These are phyloP conservation scores for Drosophila pseudotakahashii DNA, from an alignment of 2,888 invertebrate species.

Conservation along the genomic window DNA sequence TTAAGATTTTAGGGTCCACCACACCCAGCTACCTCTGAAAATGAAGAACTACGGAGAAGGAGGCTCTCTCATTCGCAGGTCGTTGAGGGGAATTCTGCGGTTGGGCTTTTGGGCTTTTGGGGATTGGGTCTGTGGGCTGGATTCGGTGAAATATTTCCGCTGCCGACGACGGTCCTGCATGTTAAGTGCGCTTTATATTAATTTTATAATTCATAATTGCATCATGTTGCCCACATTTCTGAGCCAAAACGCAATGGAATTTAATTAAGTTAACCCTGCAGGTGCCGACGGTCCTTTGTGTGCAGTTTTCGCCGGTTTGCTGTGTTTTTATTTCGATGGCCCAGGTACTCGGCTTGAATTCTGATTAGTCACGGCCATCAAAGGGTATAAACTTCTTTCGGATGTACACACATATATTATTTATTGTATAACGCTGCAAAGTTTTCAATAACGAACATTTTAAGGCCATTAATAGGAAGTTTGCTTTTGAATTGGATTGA, in stretches of 20 bases:
- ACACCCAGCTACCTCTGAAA: conserved; percentile 10
- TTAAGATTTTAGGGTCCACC: conserved; percentile 35
- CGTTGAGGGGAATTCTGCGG: conserved; percentile 2
- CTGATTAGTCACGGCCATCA: conserved; percentile 37
- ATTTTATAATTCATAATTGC: conserved; percentile 68
- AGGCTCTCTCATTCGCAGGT: conserved; percentile 1
- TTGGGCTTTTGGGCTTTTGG: conserved; percentile 13
- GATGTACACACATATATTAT: not conserved
- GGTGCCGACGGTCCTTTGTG: conserved; percentile 36
- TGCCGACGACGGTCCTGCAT: conserved; percentile 50
- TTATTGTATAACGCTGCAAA: not conserved
- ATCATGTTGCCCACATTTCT: conserved; percentile 63
- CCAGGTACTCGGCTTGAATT: conserved; percentile 41
- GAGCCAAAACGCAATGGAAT: conserved; percentile 65
- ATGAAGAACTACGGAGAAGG: not conserved
- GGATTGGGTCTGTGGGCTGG: conserved; percentile 30
- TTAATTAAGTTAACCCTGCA: conserved; percentile 59
- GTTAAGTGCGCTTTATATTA: conserved; percentile 57
- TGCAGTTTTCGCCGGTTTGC: conserved; percentile 20
- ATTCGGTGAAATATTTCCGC: conserved; percentile 55
- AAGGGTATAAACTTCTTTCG: conserved; percentile 8
- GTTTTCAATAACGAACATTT: not conserved
- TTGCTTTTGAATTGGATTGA: not conserved
- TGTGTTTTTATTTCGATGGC: conserved; percentile 14
- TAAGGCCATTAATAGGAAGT: not conserved